These are phyloP conservation scores for Oscheius onirici DNA, from an alignment of 2,888 invertebrate species.

Conservation along the genomic window DNA sequence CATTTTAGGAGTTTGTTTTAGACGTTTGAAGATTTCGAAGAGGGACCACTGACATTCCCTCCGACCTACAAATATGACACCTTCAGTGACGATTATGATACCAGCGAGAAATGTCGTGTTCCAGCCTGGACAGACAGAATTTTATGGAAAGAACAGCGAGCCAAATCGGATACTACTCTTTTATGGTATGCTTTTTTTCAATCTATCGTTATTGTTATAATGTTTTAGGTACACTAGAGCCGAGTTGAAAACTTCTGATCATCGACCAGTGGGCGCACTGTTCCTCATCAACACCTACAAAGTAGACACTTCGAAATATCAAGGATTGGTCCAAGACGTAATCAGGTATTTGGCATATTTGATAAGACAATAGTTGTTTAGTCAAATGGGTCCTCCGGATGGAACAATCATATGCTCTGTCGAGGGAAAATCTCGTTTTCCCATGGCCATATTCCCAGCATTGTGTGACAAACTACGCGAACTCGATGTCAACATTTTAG, in stretches of 20 bases:
- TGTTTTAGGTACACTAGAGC: slow-evolving; percentile 86
- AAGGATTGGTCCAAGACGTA: slow-evolving; percentile 81
- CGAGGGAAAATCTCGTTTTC: slow-evolving; percentile 54
- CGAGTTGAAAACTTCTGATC: slow-evolving; percentile 79
- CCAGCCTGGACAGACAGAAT: slow-evolving; percentile 99
- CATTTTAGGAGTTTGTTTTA: no score
- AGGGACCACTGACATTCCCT: slow-evolving; percentile 89
- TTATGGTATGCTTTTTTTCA: slow-evolving; percentile 27
- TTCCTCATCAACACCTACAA: slow-evolving; percentile 87
- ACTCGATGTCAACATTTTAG: slow-evolving; percentile 56
- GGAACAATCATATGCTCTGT: slow-evolving; percentile 85
- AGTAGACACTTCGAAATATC: slow-evolving; percentile 82
- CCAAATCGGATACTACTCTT: slow-evolving; percentile 30
- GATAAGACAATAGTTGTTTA: slow-evolving; percentile 38
- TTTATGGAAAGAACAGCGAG: slow-evolving; percentile 80
- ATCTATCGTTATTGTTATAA: not conserved
- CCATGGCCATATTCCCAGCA: slow-evolving; percentile 48
- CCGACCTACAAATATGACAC: slow-evolving; percentile 99
- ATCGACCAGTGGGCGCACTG: slow-evolving; percentile 88
- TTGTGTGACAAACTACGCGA: slow-evolving; percentile 65
- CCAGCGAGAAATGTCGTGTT: slow-evolving; percentile 84
- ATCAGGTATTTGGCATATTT: slow-evolving; percentile 47
- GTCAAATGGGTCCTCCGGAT: slow-evolving; percentile 87
- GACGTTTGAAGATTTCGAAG: slow-evolving; percentile 90
- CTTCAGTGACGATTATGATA: slow-evolving; percentile 98